A percentile compares a stretch with the other conserved stretches of the same genome.
phyloP scores from a whole-genome alignment of 2,113 vertebrate genomes.

The Talpa occidentalis region DNA sequence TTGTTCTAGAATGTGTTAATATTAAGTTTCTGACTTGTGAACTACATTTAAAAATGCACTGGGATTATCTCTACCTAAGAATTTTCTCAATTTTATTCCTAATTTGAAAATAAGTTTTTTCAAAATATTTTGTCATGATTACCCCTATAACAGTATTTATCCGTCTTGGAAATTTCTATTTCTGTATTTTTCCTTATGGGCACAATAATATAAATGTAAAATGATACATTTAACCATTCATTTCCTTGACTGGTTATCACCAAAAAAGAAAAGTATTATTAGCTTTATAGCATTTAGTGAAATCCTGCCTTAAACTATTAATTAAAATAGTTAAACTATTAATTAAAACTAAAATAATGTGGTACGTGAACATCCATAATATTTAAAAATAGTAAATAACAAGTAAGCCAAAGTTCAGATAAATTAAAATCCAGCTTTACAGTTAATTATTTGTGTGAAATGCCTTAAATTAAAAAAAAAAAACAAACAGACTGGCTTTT shows the following conservation, averaged over 20 bases:
- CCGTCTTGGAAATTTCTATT: not conserved
- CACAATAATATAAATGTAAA: not conserved
- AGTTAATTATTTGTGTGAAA: conserved; percentile 16
- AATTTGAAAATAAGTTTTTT: conserved; percentile 1
- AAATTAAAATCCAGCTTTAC: conserved; percentile 1
- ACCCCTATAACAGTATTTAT: not conserved
- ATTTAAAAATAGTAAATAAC: conserved; percentile 30
- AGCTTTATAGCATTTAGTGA: not conserved
- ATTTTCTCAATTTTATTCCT: conserved; percentile 38
- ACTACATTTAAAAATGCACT: not conserved
- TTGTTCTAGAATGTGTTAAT: conserved; percentile 1
- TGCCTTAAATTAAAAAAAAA: not conserved
- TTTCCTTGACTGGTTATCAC: conserved; percentile 16
- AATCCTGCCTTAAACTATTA: not conserved
- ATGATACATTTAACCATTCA: not conserved
- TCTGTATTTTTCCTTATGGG: conserved; percentile 4
- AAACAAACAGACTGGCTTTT: conserved; percentile 14
- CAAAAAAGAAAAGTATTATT: not conserved
- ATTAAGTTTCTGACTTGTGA: conserved; percentile 22
- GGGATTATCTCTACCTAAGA: not conserved
- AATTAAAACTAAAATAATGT: not conserved
- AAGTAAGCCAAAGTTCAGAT: not conserved
- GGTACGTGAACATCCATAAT: not conserved
- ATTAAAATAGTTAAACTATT: conserved; percentile 7
- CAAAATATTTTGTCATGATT: not conserved